phyloP scores from a whole-genome alignment of 30 jellyfish, hydroid and myxozoan species.

The Turritopsis dohrnii region DNA sequence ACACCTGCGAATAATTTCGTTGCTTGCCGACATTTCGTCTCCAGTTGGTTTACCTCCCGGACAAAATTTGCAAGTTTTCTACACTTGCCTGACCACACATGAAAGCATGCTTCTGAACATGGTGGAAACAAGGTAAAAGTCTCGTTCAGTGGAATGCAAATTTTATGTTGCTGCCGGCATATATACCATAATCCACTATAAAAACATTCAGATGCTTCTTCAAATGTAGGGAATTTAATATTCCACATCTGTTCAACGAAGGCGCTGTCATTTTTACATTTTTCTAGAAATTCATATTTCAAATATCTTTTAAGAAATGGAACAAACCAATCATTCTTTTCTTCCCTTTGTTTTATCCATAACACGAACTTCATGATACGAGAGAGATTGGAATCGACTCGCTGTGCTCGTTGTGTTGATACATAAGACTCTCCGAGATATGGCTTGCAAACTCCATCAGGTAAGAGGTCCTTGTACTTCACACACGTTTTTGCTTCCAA shows the following conservation, averaged over 20 bases:
- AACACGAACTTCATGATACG: background rate
- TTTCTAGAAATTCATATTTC: background rate
- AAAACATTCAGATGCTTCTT: background rate
- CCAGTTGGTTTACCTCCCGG: background rate
- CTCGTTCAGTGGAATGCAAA: background rate
- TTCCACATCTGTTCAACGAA: background rate
- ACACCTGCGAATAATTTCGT: background rate
- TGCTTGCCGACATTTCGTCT: background rate
- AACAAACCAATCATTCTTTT: too few species aligned
- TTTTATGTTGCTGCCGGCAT: background rate
- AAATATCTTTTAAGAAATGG: background rate
- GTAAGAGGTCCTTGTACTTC: background rate
- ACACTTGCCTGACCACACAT: background rate
- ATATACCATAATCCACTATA: background rate
- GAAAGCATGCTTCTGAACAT: background rate
- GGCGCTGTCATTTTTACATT: background rate
- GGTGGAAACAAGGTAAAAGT: background rate
- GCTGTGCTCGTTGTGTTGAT: background rate
- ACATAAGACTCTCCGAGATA: background rate
- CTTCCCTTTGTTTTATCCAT: background rate
- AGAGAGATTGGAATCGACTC: background rate
- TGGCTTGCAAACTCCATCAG: background rate
- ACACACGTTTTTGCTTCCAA: background rate
- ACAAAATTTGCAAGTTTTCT: background rate
- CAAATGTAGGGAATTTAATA: background rate